Evolutionary conservation across 1,140 invertebrate species (phyloP), one percentile per base, ranked within the genome.

Genomic region (Drosophila bifasciata): DNA sequence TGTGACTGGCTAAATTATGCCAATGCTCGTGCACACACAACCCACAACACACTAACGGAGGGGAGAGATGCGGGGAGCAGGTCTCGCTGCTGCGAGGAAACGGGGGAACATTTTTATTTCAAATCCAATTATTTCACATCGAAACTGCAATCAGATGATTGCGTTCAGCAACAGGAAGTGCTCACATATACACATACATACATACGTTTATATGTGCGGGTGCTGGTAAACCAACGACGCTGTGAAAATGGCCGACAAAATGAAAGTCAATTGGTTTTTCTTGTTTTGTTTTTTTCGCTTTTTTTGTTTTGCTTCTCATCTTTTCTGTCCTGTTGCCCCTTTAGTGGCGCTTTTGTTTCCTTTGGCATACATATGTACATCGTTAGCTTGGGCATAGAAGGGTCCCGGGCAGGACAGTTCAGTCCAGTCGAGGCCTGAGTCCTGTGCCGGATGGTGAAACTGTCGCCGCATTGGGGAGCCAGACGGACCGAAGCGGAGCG

Each of bases 91-190:
- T n/a, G n/a, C 11, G 51, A 13, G 13, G 21, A 13, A 55, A 68
- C 73, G 52, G 63, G 63, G 43, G 46, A 76, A 79, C 86, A 90
- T 79, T 90, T 90, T 90, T 90, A 90, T 90, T 77, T 86, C 70
- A 88, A 90, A 90, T 90, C 78, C 86, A 90, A 90, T 90, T 90
- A 90, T 88, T 74, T 86, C 66, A 63, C 78, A 90, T 86, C 73
- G 66, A 90, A 68, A 90, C 64, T 81, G 86, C 86, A 89, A 89
- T 89, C 86, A 83, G 63, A 83, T 89, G 77, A 89, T 85, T 89
- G 86, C 66, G 78, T 81, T 69, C 86, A 89, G 71, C 61, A 81
- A 76, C 80, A 89, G 77, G 75, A 89, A 73, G 57, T 45, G 43
- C 13, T 43, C 62, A 58, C 46, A 60, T 46, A 43, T 45, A 56